Evolutionary conservation across 2,888 invertebrate species (phyloP).

Genomic region (Drosophila anomalata): DNA sequence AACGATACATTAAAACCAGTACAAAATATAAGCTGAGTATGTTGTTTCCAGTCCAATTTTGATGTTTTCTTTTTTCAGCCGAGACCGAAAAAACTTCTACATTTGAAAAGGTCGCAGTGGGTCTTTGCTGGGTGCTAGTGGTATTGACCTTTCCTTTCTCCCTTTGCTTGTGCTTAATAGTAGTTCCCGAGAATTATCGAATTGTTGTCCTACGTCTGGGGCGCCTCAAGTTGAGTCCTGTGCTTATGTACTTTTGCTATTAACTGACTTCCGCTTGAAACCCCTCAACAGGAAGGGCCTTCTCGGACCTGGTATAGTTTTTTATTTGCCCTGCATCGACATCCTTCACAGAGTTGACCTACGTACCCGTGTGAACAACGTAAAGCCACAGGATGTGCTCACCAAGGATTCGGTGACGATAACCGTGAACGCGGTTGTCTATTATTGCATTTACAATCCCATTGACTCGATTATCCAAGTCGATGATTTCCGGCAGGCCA

Average conservation of each 20-base stretch:
- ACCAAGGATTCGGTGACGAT: slow-evolving; percentile 96
- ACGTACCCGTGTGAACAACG: slow-evolving; percentile 86
- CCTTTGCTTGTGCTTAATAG: slow-evolving; percentile 72
- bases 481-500: slow-evolving; percentile 86
- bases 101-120: slow-evolving; percentile 33
- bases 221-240: slow-evolving; percentile 66
- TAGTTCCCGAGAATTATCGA: slow-evolving; percentile 86
- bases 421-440: slow-evolving; percentile 94
- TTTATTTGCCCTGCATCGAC: slow-evolving; percentile 87
- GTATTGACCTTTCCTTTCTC: slow-evolving; percentile 74
- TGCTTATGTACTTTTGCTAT: background rate
- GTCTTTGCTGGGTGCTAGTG: slow-evolving; percentile 34
- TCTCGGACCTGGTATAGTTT: slow-evolving; percentile 86
- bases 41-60: background rate
- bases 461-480: slow-evolving; percentile 89
- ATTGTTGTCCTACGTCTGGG: slow-evolving; percentile 88
- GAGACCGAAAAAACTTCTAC: slow-evolving; percentile 38
- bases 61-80: slow-evolving; percentile 21
- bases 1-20: slow-evolving; percentile 54
- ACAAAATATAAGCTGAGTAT: background rate
- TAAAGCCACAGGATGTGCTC: slow-evolving; percentile 87
- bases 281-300: slow-evolving; percentile 80
- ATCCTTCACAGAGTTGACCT: slow-evolving; percentile 85
- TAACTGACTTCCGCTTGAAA: background rate
- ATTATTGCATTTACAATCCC: slow-evolving; percentile 90